Evolutionary conservation across 2,888 invertebrate species (phyloP), one percentile per base, ranked within the genome.

Genomic region (Drosophila merina): DNA sequence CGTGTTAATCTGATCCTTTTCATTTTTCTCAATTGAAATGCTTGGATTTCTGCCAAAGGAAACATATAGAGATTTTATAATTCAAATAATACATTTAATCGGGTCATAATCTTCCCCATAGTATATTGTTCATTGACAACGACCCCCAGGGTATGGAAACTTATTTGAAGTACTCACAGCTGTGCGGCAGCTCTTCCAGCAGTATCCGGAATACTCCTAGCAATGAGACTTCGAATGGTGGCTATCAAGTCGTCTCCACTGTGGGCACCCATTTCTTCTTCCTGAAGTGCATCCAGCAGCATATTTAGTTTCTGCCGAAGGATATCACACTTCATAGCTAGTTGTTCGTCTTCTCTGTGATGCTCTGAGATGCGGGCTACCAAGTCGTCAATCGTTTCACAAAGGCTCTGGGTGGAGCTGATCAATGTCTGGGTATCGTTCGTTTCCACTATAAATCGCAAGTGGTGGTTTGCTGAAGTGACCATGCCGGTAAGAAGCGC

Each of bases 381-480:
- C 85, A 97, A 94, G 75, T 96, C 95, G 88, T 95, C 95, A 25
- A 97, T 94, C 0, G 95, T 96, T 89, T 96, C 95, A 91, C 96
- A 96, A 10, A 97, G 91, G 33, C 94, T 93, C 91, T 95, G 95
- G 55, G 96, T 95, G 50, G 96, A 96, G 51, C 94, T 93, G 49
- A 96, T 93, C 64, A 96, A 93, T 38, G 94, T 93, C 57, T 94
- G 93, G 64, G 95, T 94, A 81, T 96, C 95, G 88, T 96, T 95
- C 7, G 96, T 95, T 87, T 96, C 96, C 77, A 98, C 94, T 85
- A 98, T 97, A 82, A 96, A 96, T 63, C 97, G 95, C 72, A 98
- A 93, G 90, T 97, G 96, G 48, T 94, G 94, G 49, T 96, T 94
- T 38, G 96, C 94, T 10, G 94, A 94, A 77, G 95, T 95, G 88